Evolutionary conservation across 2,888 invertebrate genomes (phyloP), one percentile per base, ranked within the genome.

Genomic region (Shargacucullia verbasci): DNA sequence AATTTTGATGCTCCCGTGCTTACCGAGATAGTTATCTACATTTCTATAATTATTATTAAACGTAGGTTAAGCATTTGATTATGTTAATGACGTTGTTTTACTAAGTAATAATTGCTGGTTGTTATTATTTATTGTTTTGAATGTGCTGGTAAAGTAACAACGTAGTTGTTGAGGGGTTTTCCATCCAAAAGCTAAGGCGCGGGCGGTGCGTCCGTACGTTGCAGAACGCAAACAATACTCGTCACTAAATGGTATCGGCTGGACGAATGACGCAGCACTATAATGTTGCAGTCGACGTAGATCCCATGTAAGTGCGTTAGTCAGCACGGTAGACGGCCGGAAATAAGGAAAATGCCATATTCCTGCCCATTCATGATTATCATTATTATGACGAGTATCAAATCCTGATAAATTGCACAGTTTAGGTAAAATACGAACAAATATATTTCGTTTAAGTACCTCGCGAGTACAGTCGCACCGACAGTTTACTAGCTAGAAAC

Each of bases 21-120:
- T 81, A 79, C 72, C 53, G 70, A 76, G 83, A 79, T 81, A 77
- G 53, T 59, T 76, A 82, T 82, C 83, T 61, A 59, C 44, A 63
- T 72, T 60, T 75, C 61, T 69, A 63, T 76, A 72, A 78, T 70
- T 60, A 64, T 65, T 55, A 78, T 63, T 75, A 73, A 67, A 62
- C 62, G 44, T 13, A 45, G 38, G 27, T 43, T 52, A 40, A 45
- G 46, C 55, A 39, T 67, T 54, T 72, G 56, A 75, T 71, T 70
- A 65, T 35, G 35, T 56, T 76, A 72, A 70, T 75, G 54, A 57
- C 54, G 59, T 76, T 76, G 78, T 78, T 76, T 75, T 59, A 61
- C 59, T 70, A 62, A 74, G 41, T 71, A 63, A 55, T 76, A 61
- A 70, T 76, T 69, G 57, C 38, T 27, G 48, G 53, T 59, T 56